These are phyloP conservation scores for Dicyrtomina minuta DNA, from an alignment of 2,888 invertebrate species.

Conservation along the genomic window DNA sequence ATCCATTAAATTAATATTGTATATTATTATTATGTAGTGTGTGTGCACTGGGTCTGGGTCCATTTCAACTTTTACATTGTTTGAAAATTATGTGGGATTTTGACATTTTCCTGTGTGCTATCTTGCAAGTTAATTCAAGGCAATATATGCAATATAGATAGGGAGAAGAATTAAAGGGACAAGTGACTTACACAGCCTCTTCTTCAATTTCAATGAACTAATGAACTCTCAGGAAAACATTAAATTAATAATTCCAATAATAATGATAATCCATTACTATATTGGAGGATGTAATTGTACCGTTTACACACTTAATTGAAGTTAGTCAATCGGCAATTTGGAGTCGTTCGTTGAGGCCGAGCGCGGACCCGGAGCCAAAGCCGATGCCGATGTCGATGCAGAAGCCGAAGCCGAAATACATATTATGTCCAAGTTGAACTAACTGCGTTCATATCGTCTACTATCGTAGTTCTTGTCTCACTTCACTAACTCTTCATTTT, in stretches of 20 bases:
- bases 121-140: conserved; percentile 28
- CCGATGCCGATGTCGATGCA: too few relatives aligned
- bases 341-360: background rate
- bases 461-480: too few relatives aligned
- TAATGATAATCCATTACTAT: conserved; percentile 24
- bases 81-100: background rate
- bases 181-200: conserved; percentile 11
- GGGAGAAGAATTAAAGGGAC: conserved; percentile 14
- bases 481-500: too few relatives aligned
- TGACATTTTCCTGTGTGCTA: background rate
- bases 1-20: too few relatives aligned
- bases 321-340: background rate
- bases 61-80: too few relatives aligned
- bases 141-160: conserved; percentile 22
- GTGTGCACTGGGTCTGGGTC: background rate
- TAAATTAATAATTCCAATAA: conserved; percentile 28
- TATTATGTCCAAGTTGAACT: too few relatives aligned
- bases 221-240: conserved; percentile 29
- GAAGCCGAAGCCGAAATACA: too few relatives aligned
- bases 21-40: conserved; percentile 12
- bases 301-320: conserved; percentile 1
- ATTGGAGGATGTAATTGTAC: conserved; percentile 7
- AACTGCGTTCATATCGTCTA: too few relatives aligned
- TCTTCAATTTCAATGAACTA: conserved; percentile 34
- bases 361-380: too few relatives aligned